These are phyloP conservation scores for Alosa alosa DNA, from an alignment of 2,113 vertebrate species.

Conservation along the genomic window DNA sequence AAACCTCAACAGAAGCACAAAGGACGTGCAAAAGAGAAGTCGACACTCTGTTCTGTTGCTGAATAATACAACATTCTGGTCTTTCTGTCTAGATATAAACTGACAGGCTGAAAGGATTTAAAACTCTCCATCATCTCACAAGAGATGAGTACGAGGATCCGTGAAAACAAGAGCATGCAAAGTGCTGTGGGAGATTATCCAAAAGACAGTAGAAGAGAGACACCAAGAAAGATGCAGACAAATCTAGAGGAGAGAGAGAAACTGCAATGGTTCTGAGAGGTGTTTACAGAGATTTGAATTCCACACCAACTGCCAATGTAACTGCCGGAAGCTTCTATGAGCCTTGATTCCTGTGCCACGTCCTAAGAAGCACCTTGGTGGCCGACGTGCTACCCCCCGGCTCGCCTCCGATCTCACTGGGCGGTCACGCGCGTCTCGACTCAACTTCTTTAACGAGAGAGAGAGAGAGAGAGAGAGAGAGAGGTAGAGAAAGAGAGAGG, in stretches of 20 bases:
- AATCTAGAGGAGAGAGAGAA: background rate
- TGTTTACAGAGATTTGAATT: background rate
- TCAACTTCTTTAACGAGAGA: background rate
- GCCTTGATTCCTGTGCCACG: background rate
- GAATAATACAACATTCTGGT: background rate
- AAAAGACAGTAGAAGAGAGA: background rate
- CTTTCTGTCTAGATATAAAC: background rate
- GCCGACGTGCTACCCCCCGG: background rate
- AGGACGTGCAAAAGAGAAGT: background rate
- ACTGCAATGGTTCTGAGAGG: background rate
- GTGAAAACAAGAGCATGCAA: background rate
- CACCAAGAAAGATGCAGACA: background rate
- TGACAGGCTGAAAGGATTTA: background rate
- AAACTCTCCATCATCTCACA: background rate
- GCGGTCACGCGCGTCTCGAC: background rate
- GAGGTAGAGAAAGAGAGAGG: background rate
- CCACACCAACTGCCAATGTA: slow-evolving; percentile 15
- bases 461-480: background rate
- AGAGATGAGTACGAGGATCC: too few species aligned
- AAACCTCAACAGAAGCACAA: background rate
- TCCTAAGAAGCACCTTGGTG: background rate
- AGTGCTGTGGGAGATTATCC: background rate
- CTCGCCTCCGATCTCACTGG: background rate
- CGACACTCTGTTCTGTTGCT: background rate
- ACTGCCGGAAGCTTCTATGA: slow-evolving; percentile 28